A percentile compares a stretch with the other conserved stretches of the same genome.
Conservation (phyloP, 2,113 vertebrate species). For the Panthera uncia region DNA sequence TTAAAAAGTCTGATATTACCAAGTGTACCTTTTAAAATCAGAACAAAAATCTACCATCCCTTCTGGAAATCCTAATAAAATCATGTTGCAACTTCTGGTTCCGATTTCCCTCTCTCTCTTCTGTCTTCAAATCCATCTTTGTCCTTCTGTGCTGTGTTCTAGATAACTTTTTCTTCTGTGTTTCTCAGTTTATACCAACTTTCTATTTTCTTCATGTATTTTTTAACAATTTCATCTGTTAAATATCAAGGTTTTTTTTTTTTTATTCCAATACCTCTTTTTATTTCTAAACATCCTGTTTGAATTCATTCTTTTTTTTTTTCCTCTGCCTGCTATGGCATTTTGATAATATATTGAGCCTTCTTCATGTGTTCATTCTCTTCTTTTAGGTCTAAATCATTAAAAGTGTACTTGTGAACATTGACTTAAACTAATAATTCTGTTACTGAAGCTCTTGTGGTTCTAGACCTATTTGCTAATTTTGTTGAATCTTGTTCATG, state of each 20-base stretch:
- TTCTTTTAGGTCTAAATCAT: neutral
- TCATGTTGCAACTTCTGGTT: neutral
- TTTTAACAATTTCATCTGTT: neutral
- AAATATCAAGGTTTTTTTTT: neutral
- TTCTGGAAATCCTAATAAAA: neutral
- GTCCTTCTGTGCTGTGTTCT: neutral
- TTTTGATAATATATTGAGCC: neutral
- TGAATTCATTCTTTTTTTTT: neutral
- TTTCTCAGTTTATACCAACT: neutral
- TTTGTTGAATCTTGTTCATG: neutral
- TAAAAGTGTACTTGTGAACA: neutral
- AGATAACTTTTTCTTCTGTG: neutral
- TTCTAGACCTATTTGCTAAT: neutral
- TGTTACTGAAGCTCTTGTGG: neutral
- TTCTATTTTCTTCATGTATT: neutral
- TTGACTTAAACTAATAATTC: neutral
- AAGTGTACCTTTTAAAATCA: neutral
- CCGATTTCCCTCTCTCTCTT: neutral
- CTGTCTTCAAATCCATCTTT: neutral
- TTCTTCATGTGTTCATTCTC: neutral
- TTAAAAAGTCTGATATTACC: neutral
- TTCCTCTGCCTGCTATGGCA: neutral
- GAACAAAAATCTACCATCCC: neutral
- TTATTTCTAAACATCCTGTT: neutral
- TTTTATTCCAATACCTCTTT: neutral